Evolutionary conservation across 2,113 vertebrate species (phyloP).

Genomic region (Scortum barcoo): DNA sequence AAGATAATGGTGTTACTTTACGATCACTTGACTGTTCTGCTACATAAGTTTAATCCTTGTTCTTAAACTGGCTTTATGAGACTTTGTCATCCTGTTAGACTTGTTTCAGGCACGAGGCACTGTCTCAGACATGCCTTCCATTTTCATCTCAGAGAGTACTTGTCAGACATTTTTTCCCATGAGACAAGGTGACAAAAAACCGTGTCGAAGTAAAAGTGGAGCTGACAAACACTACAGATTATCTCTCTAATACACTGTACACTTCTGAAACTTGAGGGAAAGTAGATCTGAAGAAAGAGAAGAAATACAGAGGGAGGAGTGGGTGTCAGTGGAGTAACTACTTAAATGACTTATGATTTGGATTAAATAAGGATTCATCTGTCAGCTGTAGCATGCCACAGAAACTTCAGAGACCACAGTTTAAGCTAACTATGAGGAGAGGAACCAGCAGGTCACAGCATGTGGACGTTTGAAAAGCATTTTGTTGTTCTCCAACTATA

Average conservation of each 20-base stretch:
- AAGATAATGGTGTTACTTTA: neutral
- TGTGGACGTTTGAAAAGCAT: neutral
- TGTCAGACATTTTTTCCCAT: neutral
- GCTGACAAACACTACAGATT: neutral
- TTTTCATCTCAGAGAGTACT: neutral
- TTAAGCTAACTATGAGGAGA: neutral
- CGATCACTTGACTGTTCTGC: neutral
- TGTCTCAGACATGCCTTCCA: neutral
- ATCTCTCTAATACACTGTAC: neutral
- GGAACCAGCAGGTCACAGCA: neutral
- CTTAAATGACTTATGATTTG: slow-evolving; percentile 2
- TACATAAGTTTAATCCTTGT: neutral
- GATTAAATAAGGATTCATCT: slow-evolving; percentile 5
- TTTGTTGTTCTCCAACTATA: neutral
- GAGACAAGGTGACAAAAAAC: neutral
- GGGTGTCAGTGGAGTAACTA: neutral
- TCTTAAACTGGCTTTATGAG: neutral
- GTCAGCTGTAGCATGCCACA: neutral
- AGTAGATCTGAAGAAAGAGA: neutral
- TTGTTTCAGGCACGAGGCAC: neutral
- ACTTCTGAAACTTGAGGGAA: neutral
- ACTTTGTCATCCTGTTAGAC: neutral
- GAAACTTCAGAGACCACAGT: slow-evolving; percentile 4
- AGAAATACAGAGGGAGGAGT: neutral
- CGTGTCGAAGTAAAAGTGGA: slow-evolving; percentile 1